phyloP scores from a whole-genome alignment of 2,888 invertebrate genomes.

The Phyto melanocephala region DNA sequence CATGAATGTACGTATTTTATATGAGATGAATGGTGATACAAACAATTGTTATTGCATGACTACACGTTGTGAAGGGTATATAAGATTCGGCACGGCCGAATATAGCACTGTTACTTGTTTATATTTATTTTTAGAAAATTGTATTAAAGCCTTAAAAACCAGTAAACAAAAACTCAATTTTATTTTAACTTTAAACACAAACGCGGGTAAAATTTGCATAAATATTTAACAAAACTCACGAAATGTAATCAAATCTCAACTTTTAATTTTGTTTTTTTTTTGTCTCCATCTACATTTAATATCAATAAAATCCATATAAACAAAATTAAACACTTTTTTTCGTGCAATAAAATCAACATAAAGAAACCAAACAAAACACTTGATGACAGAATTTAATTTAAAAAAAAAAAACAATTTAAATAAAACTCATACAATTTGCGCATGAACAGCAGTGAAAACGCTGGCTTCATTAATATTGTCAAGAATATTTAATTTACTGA shows the following conservation, averaged over 20 bases:
- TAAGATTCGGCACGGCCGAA: too few relatives aligned
- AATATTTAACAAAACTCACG: not conserved
- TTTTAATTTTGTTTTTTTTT: not conserved
- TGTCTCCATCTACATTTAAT: not conserved
- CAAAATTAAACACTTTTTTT: not conserved
- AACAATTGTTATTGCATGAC: too few relatives aligned
- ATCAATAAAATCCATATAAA: not conserved
- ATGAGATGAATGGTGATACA: too few relatives aligned
- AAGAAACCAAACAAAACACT: not conserved
- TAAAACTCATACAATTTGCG: conserved; percentile 32
- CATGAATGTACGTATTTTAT: too few relatives aligned
- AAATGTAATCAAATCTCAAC: not conserved
- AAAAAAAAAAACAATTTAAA: not conserved
- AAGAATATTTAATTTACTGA: conserved; percentile 36
- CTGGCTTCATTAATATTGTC: conserved; percentile 2
- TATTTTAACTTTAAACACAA: not conserved
- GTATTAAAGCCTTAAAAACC: too few relatives aligned
- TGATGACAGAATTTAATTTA: not conserved
- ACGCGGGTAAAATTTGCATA: not conserved
- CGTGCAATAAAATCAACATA: not conserved
- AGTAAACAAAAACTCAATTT: too few relatives aligned
- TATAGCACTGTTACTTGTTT: too few relatives aligned
- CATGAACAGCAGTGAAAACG: conserved; percentile 22
- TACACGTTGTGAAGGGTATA: too few relatives aligned
- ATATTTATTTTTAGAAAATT: too few relatives aligned